phyloP scores from a whole-genome alignment of 2,888 invertebrate genomes.

The Himalopsyche anomala region DNA sequence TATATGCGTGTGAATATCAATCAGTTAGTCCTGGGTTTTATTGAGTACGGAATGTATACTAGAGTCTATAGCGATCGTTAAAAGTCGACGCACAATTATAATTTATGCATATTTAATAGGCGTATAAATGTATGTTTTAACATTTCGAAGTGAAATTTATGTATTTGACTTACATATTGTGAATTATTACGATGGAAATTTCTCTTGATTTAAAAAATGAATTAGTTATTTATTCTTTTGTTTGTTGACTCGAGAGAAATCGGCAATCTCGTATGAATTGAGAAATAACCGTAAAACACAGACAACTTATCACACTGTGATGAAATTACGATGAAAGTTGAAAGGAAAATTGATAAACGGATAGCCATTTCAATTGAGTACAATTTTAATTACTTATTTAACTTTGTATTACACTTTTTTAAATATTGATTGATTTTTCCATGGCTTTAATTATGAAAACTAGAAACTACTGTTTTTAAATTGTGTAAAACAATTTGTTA shows the following conservation, averaged over 20 bases:
- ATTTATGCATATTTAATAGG: conserved; percentile 34
- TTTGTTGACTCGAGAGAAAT: background rate
- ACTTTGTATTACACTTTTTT: no score
- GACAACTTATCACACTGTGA: background rate
- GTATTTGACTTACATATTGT: conserved; percentile 7
- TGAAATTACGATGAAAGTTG: background rate
- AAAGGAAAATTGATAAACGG: background rate
- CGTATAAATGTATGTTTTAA: conserved; percentile 15
- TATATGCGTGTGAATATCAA: background rate
- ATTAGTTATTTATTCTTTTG: conserved; percentile 26
- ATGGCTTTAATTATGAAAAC: no score
- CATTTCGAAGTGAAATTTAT: conserved; percentile 17
- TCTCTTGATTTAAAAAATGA: conserved; percentile 12
- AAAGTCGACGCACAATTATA: background rate
- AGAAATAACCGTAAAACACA: background rate
- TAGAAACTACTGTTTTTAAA: no score
- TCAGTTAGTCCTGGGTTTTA: background rate
- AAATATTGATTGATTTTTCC: no score
- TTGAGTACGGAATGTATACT: background rate
- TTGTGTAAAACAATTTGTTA: no score
- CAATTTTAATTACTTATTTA: no score
- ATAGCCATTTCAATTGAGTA: no score
- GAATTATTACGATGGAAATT: background rate
- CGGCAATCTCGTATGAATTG: background rate
- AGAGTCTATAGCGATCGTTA: background rate